Base-by-base conservation (phyloP, 2,888 invertebrate genomes). In the Microchrysa polita region DNA sequence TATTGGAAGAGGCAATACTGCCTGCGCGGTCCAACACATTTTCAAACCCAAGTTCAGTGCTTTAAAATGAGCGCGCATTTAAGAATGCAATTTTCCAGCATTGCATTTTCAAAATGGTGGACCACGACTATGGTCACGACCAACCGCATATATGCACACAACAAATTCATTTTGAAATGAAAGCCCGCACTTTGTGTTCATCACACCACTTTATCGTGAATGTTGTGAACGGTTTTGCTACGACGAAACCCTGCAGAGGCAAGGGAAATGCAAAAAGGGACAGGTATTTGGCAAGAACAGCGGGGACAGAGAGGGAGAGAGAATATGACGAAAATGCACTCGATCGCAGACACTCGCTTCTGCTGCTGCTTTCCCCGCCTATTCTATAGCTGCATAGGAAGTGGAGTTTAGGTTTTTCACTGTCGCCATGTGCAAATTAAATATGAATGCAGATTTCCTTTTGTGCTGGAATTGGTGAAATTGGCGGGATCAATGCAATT, bases 31-130 rank as follows among this genome's bases (percentile, higher is more conserved):
- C 52, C 52, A 52, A 44, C 12, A 52, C 18, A 10, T n/a, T 44
- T 16, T 18, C n/a, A 34, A 34, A 7, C n/a, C 27, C 27, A 34
- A 34, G 27, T 34, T 34, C 27, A 34, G 27, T 5, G 27, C 7
- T 34, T 34, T 2, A 34, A 34, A 34, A 48, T 12, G 9, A 12
- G 44, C 44, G 63, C 63, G 44, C 23, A 57, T 48, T 34, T 34
- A 2, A n/a, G 16, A 72, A 27, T 72, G 69, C 52, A 73, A 27
- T 22, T 71, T 75, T 72, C n/a, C n/a, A n/a, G 72, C 74, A 69
- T 71, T 73, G 73, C 74, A 74, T 72, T 74, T 67, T 69, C 75
- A 75, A 75, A 75, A 75, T 75, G 75, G 75, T 74, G 75, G 75
- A n/a, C 69, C 59, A 48, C n/a, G n/a, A n/a, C n/a, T n/a, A n/a